phyloP scores from a whole-genome alignment of 1,140 invertebrate species.

The Trichomalopsis sarcophagae region DNA sequence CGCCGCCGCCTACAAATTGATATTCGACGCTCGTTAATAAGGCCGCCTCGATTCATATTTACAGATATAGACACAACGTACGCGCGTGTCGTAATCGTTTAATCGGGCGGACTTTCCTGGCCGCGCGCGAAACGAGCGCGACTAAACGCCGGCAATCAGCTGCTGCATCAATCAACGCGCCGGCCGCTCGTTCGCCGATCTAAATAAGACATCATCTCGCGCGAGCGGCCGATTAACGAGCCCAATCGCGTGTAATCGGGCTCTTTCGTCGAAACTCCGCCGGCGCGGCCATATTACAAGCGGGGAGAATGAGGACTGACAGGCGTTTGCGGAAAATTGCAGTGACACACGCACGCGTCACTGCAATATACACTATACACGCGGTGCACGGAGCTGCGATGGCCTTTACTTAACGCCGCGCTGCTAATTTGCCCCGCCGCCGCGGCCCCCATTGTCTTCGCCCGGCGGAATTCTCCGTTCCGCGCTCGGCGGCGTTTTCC shows the following conservation, averaged over 20 bases:
- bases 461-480: too few species aligned
- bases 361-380: neutral
- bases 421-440: slow-evolving; percentile 27
- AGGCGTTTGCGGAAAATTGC: slow-evolving; percentile 38
- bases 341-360: neutral
- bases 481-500: too few species aligned
- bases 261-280: slow-evolving; percentile 10
- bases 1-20: neutral
- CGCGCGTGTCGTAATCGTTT: neutral
- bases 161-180: too few species aligned
- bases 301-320: slow-evolving; percentile 18
- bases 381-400: neutral
- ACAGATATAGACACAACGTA: neutral
- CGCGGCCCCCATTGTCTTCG: too few species aligned
- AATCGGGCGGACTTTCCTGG: neutral
- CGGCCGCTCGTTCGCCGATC: neutral
- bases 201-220: slow-evolving; percentile 30
- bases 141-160: too few species aligned
- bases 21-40: neutral
- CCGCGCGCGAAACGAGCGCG: too few species aligned
- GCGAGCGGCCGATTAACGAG: too few species aligned
- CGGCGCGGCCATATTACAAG: neutral
- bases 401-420: slow-evolving; percentile 22
- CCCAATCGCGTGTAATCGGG: slow-evolving; percentile 5
- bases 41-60: neutral